These are phyloP conservation scores for Stercorarius parasiticus DNA, from an alignment of 2,113 vertebrate genomes.

Conservation along the genomic window DNA sequence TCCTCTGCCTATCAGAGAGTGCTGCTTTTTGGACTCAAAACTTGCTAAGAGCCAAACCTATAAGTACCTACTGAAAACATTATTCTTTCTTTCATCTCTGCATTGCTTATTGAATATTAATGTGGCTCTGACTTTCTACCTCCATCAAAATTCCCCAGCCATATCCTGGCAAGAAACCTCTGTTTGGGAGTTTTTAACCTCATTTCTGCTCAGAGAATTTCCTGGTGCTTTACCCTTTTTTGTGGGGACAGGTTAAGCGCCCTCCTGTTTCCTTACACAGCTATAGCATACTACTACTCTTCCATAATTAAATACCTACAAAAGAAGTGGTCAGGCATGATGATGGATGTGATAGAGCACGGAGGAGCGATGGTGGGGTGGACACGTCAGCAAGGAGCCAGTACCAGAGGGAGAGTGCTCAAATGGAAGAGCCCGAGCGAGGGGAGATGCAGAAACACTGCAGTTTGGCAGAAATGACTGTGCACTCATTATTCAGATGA, in stretches of 20 bases:
- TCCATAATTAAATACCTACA: not conserved
- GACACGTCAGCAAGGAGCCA: not conserved
- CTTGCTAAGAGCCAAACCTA: not conserved
- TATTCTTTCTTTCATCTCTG: conserved; percentile 15
- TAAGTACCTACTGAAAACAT: not conserved
- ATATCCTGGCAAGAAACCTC: not conserved
- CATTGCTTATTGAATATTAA: conserved; percentile 16
- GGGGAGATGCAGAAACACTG: not conserved
- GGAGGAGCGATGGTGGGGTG: fast-evolving
- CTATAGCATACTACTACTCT: not conserved
- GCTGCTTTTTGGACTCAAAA: not conserved
- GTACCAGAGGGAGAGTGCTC: not conserved
- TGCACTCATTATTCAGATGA: conserved; percentile 31
- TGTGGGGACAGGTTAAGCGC: not conserved
- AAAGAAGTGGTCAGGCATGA: not conserved
- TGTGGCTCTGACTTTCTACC: not conserved
- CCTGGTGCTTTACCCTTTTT: not conserved
- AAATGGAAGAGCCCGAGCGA: fast-evolving
- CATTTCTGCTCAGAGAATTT: not conserved
- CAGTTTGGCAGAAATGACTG: not conserved
- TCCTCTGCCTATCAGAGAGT: not conserved
- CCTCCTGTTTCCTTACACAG: not conserved
- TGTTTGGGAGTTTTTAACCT: not conserved
- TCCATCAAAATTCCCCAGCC: not conserved
- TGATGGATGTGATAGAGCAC: not conserved